Base-by-base conservation (phyloP, 2,113 vertebrate genomes). In the Sitta europaea region DNA sequence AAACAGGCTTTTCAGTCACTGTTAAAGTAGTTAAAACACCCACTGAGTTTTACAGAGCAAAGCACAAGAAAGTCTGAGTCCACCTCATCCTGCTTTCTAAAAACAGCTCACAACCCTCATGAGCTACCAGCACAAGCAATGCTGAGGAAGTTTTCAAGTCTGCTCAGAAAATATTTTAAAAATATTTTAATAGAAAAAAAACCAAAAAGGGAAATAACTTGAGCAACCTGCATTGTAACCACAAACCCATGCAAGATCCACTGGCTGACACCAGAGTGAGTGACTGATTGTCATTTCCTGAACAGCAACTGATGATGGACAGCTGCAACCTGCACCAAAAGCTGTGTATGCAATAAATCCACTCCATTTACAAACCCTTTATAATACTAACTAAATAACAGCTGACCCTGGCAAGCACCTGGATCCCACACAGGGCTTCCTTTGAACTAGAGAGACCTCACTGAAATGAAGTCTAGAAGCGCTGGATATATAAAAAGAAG, bases 341-440 rank as follows among this genome's bases (percentile, higher is more conserved):
- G 24, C 6, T 20, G 8, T 4, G n/a, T 0, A 3, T 7, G 31
- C 12, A 22, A 5, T 4, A 38, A 47, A 72, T 6, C 15, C 36
- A 5, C 51, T 70, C 27, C 10, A 15, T 18, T 36, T 4, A 29
- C 58, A 28, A 5, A 6, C 53, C 27, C 3, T 28, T 31, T 14
- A 10, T 19, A 35, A 18, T 1, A 7, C 48, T 12, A 50, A 40
- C 33, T 65, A 13, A 68, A 20, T 59, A 80, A 80, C 25, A 65
- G n/a, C 36, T 67, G 38, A 33, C 25, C 27, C 14, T 21, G 35
- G 50, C 43, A 88, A 63, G 12, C 25, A 57, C 2, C 25, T 72
- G 28, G 10, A 55, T 67, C 53, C 45, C 45, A 68, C 22, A 22
- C 6, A 36, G 28, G 6, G 6, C 27, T 27, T 59, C 22, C 50